Evolutionary conservation across 2,113 vertebrate genomes (phyloP).

Genomic region (Nannobrachium achirus): DNA sequence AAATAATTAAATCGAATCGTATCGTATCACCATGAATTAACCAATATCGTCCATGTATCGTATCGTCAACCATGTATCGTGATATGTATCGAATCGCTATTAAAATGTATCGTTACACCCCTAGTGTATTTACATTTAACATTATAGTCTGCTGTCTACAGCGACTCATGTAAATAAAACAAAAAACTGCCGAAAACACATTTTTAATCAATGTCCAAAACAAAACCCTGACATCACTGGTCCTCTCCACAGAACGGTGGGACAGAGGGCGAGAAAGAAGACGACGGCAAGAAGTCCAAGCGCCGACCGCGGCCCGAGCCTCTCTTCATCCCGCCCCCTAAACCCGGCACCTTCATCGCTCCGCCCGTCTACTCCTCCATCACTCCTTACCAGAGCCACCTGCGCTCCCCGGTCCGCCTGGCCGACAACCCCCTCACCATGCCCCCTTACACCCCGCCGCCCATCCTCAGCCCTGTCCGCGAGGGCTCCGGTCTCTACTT

Average conservation of each 20-base stretch:
- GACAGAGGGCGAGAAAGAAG: conserved; percentile 76
- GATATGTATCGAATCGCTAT: no score
- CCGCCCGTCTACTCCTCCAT: conserved; percentile 92
- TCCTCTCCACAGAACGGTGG: conserved; percentile 70
- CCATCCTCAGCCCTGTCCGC: conserved; percentile 96
- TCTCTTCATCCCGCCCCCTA: conserved; percentile 96
- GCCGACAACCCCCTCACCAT: conserved; percentile 89
- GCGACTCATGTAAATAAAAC: background rate
- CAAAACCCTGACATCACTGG: background rate
- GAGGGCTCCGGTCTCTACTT: conserved; percentile 98
- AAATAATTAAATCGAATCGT: no score
- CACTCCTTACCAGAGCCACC: conserved; percentile 96
- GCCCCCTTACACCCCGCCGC: conserved; percentile 95
- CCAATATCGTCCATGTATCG: no score
- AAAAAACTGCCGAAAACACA: no score
- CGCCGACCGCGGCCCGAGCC: conserved; percentile 93
- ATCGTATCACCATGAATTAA: no score
- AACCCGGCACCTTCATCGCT: conserved; percentile 89
- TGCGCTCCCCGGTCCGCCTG: conserved; percentile 92
- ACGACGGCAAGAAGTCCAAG: conserved; percentile 91
- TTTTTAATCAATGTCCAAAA: no score
- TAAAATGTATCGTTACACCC: no score
- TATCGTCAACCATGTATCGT: no score
- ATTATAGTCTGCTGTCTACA: background rate
- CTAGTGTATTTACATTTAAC: background rate